Evolutionary conservation across 1,140 invertebrate genomes (phyloP).

Genomic region (Coenobita brevimanus): DNA sequence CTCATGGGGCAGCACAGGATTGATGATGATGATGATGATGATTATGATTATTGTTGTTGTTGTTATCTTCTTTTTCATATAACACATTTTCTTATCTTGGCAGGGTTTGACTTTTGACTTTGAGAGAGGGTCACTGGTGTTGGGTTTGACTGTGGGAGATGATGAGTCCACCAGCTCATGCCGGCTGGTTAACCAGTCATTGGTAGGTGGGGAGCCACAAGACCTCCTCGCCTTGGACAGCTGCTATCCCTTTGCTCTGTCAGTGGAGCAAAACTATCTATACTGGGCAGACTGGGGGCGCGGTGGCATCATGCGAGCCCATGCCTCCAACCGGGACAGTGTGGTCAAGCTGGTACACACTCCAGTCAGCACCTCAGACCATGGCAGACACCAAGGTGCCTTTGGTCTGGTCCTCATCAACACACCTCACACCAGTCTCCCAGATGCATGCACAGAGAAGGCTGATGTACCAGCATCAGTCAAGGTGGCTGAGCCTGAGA

Average conservation of each 20-base stretch:
- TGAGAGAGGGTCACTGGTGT: slow-evolving; percentile 25
- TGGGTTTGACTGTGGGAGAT: slow-evolving; percentile 37
- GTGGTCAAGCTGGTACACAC: slow-evolving; percentile 52
- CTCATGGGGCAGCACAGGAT: too few species aligned
- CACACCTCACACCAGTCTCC: background rate
- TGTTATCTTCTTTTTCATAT: too few species aligned
- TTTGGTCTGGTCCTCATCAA: slow-evolving; percentile 54
- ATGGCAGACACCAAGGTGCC: slow-evolving; percentile 16
- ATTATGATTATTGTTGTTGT: too few species aligned
- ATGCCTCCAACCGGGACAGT: slow-evolving; percentile 20
- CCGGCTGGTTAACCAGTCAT: slow-evolving; percentile 31
- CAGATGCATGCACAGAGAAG: background rate
- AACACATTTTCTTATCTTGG: too few species aligned
- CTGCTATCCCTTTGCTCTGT: slow-evolving; percentile 62
- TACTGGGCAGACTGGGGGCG: slow-evolving; percentile 63
- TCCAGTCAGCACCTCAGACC: background rate
- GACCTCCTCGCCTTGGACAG: slow-evolving; percentile 34
- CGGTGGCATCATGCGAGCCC: slow-evolving; percentile 60
- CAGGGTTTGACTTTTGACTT: slow-evolving; percentile 56
- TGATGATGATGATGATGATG: too few species aligned
- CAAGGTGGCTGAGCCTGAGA: slow-evolving; percentile 18
- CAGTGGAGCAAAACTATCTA: slow-evolving; percentile 44
- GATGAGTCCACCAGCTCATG: slow-evolving; percentile 21
- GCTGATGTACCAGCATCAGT: background rate
- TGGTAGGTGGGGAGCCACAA: background rate